Evolutionary conservation across 2,797 vertebrate species (phyloP).

Genomic region (Clarias fuscus): DNA sequence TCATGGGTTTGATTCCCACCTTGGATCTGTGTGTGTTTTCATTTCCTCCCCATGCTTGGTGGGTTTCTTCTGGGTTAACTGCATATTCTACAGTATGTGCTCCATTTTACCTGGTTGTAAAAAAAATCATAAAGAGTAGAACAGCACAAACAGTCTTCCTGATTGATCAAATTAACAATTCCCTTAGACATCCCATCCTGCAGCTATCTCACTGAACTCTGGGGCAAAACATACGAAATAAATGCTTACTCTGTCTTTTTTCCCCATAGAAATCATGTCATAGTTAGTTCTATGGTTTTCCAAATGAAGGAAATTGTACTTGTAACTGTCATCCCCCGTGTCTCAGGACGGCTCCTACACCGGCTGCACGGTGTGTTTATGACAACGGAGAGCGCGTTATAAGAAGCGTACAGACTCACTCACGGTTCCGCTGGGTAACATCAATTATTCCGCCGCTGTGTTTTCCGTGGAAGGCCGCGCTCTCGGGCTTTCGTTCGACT

Average conservation of each 20-base stretch:
- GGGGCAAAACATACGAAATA: not conserved
- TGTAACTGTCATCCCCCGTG: not conserved
- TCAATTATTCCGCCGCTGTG: constrained; percentile 46
- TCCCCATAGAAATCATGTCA: not conserved
- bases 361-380: constrained; percentile 29
- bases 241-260: not conserved
- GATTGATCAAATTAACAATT: not conserved
- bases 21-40: too few species aligned
- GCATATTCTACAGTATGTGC: too few species aligned
- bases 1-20: too few species aligned
- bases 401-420: constrained; percentile 43
- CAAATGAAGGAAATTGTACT: not conserved
- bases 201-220: not conserved
- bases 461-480: constrained; percentile 37
- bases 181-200: not conserved
- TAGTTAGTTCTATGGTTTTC: not conserved
- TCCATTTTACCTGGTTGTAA: too few species aligned
- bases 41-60: too few species aligned
- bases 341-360: constrained; percentile 14
- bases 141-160: not conserved
- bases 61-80: too few species aligned
- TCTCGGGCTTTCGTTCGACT: constrained; percentile 62
- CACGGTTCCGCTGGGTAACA: constrained; percentile 41
- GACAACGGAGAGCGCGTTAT: constrained; percentile 46
- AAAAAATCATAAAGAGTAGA: not conserved